These are phyloP conservation scores for Sphyrna mokarran DNA, from an alignment of 2,113 vertebrate species.

Conservation along the genomic window DNA sequence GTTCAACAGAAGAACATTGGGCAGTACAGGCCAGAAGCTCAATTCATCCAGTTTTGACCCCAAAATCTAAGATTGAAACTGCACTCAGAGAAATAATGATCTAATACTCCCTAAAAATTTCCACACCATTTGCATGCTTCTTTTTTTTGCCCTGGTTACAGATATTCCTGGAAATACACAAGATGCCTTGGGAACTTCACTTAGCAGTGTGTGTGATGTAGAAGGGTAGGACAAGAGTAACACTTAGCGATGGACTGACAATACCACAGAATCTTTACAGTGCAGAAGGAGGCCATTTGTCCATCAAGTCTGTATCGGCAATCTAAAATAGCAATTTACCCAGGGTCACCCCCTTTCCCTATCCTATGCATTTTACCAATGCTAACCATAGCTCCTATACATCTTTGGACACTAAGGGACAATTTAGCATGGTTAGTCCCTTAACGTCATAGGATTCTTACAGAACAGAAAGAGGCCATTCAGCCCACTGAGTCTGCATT, in stretches of 20 bases:
- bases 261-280: background rate
- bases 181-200: background rate
- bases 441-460: too few relatives aligned
- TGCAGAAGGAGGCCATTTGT: too few relatives aligned
- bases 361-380: too few relatives aligned
- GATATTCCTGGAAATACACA: background rate
- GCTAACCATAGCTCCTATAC: too few relatives aligned
- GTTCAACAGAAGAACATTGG: background rate
- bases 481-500: too few relatives aligned
- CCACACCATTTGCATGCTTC: background rate
- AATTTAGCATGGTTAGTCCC: too few relatives aligned
- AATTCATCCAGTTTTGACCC: background rate
- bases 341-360: too few relatives aligned
- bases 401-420: too few relatives aligned
- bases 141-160: background rate
- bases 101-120: background rate
- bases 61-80: background rate
- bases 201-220: background rate
- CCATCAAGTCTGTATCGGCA: too few relatives aligned
- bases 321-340: too few relatives aligned
- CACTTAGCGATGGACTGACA: background rate
- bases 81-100: background rate
- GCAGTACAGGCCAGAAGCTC: background rate
- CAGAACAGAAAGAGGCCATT: too few relatives aligned
- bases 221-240: background rate